Percentiles rank a stretch among this genome's conserved stretches.
Evolutionary conservation across 2,888 invertebrate genomes (phyloP).

Genomic region (Ormyrus nitidulus): DNA sequence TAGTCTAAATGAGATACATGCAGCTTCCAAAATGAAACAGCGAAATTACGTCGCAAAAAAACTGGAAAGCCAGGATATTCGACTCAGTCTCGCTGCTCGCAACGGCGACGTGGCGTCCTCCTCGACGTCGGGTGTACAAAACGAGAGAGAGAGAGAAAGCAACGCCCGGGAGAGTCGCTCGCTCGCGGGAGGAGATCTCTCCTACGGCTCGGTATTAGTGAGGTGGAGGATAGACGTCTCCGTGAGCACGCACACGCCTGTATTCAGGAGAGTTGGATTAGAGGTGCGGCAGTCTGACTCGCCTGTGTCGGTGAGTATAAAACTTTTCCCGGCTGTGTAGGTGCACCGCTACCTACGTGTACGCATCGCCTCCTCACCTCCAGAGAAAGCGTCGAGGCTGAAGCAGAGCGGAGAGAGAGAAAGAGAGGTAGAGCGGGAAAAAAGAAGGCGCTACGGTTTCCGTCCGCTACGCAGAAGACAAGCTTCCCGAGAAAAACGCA

Average conservation of each 20-base stretch:
- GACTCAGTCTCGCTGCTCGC: neutral
- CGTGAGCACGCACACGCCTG: neutral
- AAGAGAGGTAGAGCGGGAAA: neutral
- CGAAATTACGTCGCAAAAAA: neutral
- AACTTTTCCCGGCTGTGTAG: slow-evolving; percentile 73
- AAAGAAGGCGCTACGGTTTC: slow-evolving; percentile 46
- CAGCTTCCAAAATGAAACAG: neutral
- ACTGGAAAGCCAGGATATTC: neutral
- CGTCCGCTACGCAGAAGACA: slow-evolving; percentile 48
- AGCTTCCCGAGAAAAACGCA: slow-evolving; percentile 31
- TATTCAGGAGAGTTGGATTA: slow-evolving; percentile 48
- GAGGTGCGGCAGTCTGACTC: slow-evolving; percentile 55
- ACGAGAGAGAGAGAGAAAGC: slow-evolving; percentile 51
- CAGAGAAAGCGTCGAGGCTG: neutral
- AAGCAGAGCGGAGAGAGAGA: slow-evolving; percentile 44
- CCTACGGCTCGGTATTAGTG: slow-evolving; percentile 15
- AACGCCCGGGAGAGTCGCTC: neutral
- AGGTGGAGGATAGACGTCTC: slow-evolving; percentile 26
- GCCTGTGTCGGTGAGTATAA: slow-evolving; percentile 71
- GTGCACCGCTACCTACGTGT: slow-evolving; percentile 61
- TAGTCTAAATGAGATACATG: too few relatives aligned
- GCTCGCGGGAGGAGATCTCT: slow-evolving; percentile 20
- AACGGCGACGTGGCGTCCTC: slow-evolving; percentile 23
- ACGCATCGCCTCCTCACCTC: slow-evolving; percentile 23
- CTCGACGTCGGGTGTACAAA: too few relatives aligned